Percentiles rank a stretch among this genome's conserved stretches.
These are phyloP conservation scores for Gambelia wislizenii DNA, from an alignment of 2,797 vertebrate genomes.

Conservation along the genomic window DNA sequence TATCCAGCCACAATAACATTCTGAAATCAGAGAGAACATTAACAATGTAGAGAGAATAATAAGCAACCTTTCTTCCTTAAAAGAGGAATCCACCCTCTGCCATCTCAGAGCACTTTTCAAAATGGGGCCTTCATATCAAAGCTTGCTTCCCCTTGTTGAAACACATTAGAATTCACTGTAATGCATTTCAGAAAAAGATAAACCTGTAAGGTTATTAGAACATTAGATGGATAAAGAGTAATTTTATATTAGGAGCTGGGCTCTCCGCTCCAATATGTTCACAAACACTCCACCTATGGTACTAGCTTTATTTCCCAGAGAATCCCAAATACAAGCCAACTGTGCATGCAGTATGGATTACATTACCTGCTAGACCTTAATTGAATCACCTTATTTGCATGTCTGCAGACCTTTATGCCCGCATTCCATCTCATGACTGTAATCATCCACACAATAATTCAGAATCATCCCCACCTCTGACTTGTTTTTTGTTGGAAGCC, in stretches of 20 bases:
- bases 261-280: neutral
- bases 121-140: conserved; percentile 15
- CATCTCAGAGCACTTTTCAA: conserved; percentile 34
- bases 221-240: conserved; percentile 26
- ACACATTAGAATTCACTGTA: conserved; percentile 14
- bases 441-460: no score
- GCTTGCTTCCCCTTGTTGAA: conserved; percentile 39
- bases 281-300: neutral
- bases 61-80: conserved; percentile 32
- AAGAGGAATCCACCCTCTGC: conserved; percentile 27
- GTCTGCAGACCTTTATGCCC: neutral
- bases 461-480: neutral
- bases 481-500: no score
- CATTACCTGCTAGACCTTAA: neutral
- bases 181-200: conserved; percentile 2
- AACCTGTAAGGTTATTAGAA: conserved; percentile 19
- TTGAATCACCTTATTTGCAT: neutral
- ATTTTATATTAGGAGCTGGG: neutral
- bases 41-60: conserved; percentile 50
- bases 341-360: neutral
- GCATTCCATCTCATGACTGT: neutral
- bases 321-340: neutral
- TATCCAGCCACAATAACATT: conserved; percentile 50
- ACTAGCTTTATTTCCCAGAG: neutral
- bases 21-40: conserved; percentile 57